Percentiles rank a stretch among this genome's conserved stretches.
phyloP scores from a whole-genome alignment of 2,113 vertebrate genomes.

The Mus musculus region GRCm39 chr6:90894001-90894500 shows the following conservation, averaged over 20 bases:
- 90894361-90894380: background rate
- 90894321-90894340: background rate
- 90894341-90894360: background rate
- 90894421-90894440: too few species aligned
- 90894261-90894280: background rate
- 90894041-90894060: background rate
- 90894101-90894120: background rate
- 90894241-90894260: background rate
- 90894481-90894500: background rate
- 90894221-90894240: background rate
- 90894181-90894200: background rate
- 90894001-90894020: too few species aligned
- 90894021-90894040: background rate
- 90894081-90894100: background rate
- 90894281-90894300: background rate
- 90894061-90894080: background rate
- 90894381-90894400: accelerated
- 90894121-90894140: background rate
- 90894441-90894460: background rate
- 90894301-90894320: background rate
- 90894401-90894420: background rate
- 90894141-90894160: background rate
- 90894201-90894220: background rate
- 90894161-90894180: background rate
- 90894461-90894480: background rate